Evolutionary conservation across 2,888 invertebrate species (phyloP).

Genomic region (Panzeria rudis): DNA sequence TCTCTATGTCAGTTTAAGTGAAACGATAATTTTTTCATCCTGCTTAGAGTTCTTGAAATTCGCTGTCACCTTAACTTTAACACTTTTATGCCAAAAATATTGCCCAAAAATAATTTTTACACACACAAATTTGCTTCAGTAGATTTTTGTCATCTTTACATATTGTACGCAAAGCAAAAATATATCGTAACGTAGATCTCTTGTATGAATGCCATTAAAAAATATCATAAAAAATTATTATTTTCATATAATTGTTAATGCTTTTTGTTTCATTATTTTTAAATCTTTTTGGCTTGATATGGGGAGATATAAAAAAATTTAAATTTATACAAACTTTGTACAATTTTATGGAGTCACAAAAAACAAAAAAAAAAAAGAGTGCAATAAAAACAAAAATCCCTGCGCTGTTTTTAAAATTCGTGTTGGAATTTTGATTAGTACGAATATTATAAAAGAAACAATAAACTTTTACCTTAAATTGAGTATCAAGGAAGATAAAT

Average conservation of each 20-base stretch:
- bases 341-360: constrained; percentile 13
- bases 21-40: too few relatives aligned
- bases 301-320: constrained; percentile 21
- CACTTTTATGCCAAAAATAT: background rate
- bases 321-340: constrained; percentile 7
- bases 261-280: constrained; percentile 9
- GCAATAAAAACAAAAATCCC: background rate
- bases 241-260: constrained; percentile 45
- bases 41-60: background rate
- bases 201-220: constrained; percentile 23
- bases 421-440: constrained; percentile 74
- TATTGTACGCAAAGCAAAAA: background rate
- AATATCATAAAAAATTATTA: constrained; percentile 35
- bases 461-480: constrained; percentile 67
- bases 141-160: constrained; percentile 12
- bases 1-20: too few relatives aligned
- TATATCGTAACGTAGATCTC: constrained; percentile 57
- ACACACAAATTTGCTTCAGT: background rate
- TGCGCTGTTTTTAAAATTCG: constrained; percentile 49
- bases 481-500: background rate
- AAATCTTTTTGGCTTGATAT: background rate
- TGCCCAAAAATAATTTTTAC: background rate
- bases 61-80: background rate
- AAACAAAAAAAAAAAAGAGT: background rate
- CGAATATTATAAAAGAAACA: constrained; percentile 64